Percentiles rank a stretch among this genome's conserved stretches.
These are phyloP conservation scores for Apogon hyalosoma DNA, from an alignment of 2,797 vertebrate genomes.

Conservation along the genomic window DNA sequence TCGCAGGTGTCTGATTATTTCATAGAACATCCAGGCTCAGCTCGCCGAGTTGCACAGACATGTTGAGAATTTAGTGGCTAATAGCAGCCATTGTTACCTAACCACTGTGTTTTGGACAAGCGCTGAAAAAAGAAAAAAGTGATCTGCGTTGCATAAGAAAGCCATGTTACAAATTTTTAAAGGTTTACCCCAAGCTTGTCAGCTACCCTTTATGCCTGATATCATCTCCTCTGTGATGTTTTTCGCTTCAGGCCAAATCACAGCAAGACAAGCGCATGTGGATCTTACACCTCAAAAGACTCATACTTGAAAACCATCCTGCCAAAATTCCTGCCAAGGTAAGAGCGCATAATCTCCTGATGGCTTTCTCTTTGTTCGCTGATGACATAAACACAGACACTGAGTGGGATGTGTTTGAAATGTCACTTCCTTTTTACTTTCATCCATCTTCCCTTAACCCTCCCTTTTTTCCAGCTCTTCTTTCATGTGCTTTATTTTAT, in stretches of 20 bases:
- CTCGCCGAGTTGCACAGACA: constrained; percentile 63
- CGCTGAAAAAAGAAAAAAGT: constrained; percentile 39
- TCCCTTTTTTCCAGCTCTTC: constrained; percentile 1
- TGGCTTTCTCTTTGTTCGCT: constrained; percentile 17
- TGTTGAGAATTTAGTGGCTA: constrained; percentile 53
- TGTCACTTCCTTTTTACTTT: constrained; percentile 15
- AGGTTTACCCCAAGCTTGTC: constrained; percentile 37
- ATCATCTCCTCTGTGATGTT: constrained; percentile 58
- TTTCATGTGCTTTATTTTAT: constrained; percentile 12
- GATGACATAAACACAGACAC: constrained; percentile 21
- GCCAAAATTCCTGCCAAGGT: constrained; percentile 99
- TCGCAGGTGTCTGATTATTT: constrained; percentile 60
- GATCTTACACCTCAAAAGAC: constrained; percentile 96
- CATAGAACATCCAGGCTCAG: constrained; percentile 25
- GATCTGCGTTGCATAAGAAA: constrained; percentile 48
- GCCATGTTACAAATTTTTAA: constrained; percentile 18
- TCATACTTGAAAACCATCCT: constrained; percentile 98
- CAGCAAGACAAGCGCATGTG: constrained; percentile 98
- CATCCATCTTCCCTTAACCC: constrained; percentile 6
- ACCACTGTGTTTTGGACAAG: constrained; percentile 46
- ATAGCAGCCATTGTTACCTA: constrained; percentile 56
- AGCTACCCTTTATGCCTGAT: constrained; percentile 42
- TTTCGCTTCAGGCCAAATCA: constrained; percentile 89
- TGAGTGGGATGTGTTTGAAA: constrained; percentile 42
- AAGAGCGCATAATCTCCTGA: constrained; percentile 37